Percentiles rank a stretch among this genome's conserved stretches.
These are phyloP conservation scores for Sialis fuliginosa DNA, from an alignment of 2,888 invertebrate species.

Conservation along the genomic window DNA sequence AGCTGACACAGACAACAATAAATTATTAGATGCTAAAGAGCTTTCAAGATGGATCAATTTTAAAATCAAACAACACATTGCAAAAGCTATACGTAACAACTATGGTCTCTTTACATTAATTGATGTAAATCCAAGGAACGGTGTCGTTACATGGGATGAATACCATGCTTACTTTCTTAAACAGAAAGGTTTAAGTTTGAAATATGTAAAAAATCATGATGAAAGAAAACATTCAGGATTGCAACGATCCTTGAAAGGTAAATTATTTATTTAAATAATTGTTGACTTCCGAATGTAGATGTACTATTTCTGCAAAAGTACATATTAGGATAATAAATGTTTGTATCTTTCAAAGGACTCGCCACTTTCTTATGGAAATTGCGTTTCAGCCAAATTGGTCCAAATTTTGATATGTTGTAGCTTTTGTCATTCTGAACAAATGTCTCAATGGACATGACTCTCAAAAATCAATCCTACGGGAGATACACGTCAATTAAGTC, in stretches of 20 bases:
- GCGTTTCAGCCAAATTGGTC: too few species aligned
- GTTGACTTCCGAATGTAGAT: background rate
- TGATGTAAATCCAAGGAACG: slow-evolving; percentile 46
- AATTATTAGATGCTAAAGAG: slow-evolving; percentile 39
- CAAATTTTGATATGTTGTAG: too few species aligned
- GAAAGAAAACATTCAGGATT: slow-evolving; percentile 45
- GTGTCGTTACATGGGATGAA: slow-evolving; percentile 61
- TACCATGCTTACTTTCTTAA: slow-evolving; percentile 57
- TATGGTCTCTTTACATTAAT: slow-evolving; percentile 45
- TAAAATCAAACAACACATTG: slow-evolving; percentile 50
- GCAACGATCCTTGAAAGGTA: slow-evolving; percentile 38
- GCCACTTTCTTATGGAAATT: too few species aligned
- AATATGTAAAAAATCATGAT: slow-evolving; percentile 44
- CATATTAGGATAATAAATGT: slow-evolving; percentile 46
- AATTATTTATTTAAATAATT: background rate
- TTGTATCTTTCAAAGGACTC: too few species aligned
- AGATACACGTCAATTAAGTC: too few species aligned
- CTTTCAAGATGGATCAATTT: slow-evolving; percentile 45
- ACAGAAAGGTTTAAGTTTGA: slow-evolving; percentile 45
- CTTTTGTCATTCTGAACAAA: too few species aligned
- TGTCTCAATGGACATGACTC: too few species aligned
- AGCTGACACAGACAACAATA: slow-evolving; percentile 40
- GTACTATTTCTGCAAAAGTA: too few species aligned
- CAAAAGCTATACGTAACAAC: slow-evolving; percentile 45
- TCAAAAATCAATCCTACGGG: too few species aligned